Evolutionary conservation across 2,797 vertebrate genomes (phyloP).

Genomic region (Pyrocephalus nanus): DNA sequence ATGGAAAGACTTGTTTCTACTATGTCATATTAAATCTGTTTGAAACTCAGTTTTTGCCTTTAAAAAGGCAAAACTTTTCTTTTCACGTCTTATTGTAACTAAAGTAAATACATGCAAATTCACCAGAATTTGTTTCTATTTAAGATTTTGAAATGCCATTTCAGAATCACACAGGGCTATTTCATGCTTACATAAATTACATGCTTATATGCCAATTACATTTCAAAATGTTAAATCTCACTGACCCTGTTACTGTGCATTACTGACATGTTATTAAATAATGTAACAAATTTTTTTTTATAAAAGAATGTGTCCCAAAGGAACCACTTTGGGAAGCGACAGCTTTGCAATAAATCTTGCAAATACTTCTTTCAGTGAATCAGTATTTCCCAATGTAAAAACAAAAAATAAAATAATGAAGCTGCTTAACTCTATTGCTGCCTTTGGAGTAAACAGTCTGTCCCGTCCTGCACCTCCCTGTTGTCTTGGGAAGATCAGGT

Average conservation of each 20-base stretch:
- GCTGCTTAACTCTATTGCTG: neutral
- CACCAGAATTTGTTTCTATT: neutral
- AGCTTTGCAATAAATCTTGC: neutral
- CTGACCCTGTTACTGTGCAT: neutral
- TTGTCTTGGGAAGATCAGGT: neutral
- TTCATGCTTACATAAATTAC: neutral
- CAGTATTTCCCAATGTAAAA: neutral
- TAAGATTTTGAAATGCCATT: neutral
- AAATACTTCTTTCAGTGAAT: neutral
- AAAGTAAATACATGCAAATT: neutral
- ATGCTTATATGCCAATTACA: neutral
- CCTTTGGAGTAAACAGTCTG: neutral
- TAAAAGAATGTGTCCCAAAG: neutral
- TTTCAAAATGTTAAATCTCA: neutral
- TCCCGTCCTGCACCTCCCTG: neutral
- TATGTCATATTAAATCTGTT: neutral
- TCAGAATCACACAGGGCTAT: neutral
- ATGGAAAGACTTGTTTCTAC: neutral
- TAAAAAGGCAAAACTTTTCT: neutral
- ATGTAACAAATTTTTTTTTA: neutral
- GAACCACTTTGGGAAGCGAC: neutral
- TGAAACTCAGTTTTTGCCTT: neutral
- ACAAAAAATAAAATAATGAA: neutral
- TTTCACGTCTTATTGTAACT: neutral
- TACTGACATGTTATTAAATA: neutral